These are phyloP conservation scores for Magallana angulata DNA, from an alignment of 1,140 invertebrate species.

Conservation along the genomic window DNA sequence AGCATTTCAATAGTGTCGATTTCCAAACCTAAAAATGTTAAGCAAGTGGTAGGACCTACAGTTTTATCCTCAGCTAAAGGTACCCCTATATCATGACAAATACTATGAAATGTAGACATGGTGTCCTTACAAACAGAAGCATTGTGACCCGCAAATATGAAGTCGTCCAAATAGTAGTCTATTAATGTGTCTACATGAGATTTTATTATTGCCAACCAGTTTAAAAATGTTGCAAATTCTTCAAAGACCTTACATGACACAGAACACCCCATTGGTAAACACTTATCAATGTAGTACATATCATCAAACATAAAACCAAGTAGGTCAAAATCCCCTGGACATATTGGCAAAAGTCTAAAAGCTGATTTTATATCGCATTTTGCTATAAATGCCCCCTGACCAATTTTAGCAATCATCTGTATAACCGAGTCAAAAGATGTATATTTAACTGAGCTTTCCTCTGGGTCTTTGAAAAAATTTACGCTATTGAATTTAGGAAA, in stretches of 20 bases:
- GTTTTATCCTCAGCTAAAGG: too few relatives aligned
- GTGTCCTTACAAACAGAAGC: not conserved
- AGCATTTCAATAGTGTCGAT: too few relatives aligned
- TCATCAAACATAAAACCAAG: too few relatives aligned
- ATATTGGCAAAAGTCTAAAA: conserved; percentile 40
- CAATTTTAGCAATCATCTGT: not conserved
- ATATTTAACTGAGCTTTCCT: not conserved
- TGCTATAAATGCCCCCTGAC: conserved; percentile 32
- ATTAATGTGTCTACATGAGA: not conserved
- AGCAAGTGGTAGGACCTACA: too few relatives aligned
- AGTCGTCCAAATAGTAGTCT: not conserved
- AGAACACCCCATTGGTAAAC: too few relatives aligned
- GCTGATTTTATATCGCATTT: too few relatives aligned
- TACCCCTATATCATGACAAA: too few relatives aligned
- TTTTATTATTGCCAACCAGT: conserved; percentile 40
- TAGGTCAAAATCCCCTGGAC: conserved; percentile 48
- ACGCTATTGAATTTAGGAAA: conserved; percentile 11
- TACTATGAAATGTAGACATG: not conserved
- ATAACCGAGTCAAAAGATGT: not conserved
- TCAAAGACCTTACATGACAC: not conserved
- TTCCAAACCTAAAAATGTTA: too few relatives aligned
- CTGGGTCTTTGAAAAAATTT: conserved; percentile 19
- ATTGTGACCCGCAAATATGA: conserved; percentile 36
- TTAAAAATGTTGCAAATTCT: conserved; percentile 50
- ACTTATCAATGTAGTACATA: too few relatives aligned